Percentiles rank a stretch among this genome's conserved stretches.
These are phyloP conservation scores for Eilema sororculum DNA, from an alignment of 2,888 invertebrate genomes.

Conservation along the genomic window DNA sequence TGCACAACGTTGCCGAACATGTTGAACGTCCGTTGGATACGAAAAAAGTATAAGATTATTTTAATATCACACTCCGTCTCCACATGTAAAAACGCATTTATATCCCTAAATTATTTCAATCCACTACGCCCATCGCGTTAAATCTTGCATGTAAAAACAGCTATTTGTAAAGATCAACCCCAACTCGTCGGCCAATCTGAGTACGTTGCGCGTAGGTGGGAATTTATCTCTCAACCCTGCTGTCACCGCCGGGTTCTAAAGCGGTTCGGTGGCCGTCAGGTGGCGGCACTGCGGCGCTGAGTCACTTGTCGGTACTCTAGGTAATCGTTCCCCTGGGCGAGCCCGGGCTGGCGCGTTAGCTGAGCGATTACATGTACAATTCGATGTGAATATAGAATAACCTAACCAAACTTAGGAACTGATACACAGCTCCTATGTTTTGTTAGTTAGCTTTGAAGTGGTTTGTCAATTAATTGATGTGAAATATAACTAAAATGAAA, in stretches of 20 bases:
- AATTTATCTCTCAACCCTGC: conserved; percentile 61
- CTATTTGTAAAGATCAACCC: conserved; percentile 50
- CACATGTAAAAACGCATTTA: not conserved
- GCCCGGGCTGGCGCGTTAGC: conserved; percentile 52
- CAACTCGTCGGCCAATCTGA: conserved; percentile 63
- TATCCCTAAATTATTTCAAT: conserved; percentile 13
- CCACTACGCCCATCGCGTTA: conserved; percentile 5
- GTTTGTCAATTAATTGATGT: too few relatives aligned
- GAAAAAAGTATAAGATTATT: not conserved
- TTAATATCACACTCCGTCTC: not conserved
- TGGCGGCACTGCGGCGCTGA: conserved; percentile 36
- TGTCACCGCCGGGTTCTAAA: conserved; percentile 55
- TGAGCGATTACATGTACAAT: conserved; percentile 47
- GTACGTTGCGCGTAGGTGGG: conserved; percentile 49
- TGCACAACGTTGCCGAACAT: too few relatives aligned
- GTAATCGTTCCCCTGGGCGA: conserved; percentile 59
- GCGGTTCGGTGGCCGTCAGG: conserved; percentile 51
- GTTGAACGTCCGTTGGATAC: not conserved
- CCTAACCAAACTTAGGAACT: conserved; percentile 17
- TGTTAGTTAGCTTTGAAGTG: not conserved
- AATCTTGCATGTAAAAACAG: conserved; percentile 25
- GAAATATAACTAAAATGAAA: too few relatives aligned
- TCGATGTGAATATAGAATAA: conserved; percentile 46
- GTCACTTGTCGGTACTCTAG: conserved; percentile 52
- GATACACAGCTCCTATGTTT: too few relatives aligned